Base-by-base conservation (phyloP, 2,113 vertebrate genomes). In the Trichomycterus rosablanca region DNA sequence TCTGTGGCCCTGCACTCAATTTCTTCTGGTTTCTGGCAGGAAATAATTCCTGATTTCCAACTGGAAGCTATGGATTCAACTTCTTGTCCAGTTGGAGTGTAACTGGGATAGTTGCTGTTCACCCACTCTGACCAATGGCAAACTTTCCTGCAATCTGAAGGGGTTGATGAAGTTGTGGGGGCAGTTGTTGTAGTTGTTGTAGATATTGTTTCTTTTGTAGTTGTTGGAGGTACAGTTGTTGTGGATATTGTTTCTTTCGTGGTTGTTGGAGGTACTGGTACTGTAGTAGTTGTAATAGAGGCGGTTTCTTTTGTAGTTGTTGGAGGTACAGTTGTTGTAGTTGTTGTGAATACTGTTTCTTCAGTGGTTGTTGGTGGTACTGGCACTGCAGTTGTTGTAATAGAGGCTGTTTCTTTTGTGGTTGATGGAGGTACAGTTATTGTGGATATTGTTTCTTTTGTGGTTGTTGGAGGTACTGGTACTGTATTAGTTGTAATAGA, bases 91-190 rank as follows among this genome's bases (percentile, higher is more conserved):
- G 23, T n/a, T 59, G 26, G 42, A 20, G 10, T 14, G 34, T 1
- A 20, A 6, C 0, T 3, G 2, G 56, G 56, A 32, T 61, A 49
- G 32, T 16, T 5, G 1, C 22, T 12, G 44, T 60, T n/a, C 2
- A 34, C 22, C 56, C 56, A 59, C 1, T 45, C 7, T 32, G 56
- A 59, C 56, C 56, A 59, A 0, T 18, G 4, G 15, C 55, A 58
- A 7, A n/a, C 14, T 7, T 26, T 32, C 30, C 30, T 20, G 8
- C 54, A 42, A 3, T 1, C 10, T 14, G 9, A 0, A 18, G 24
- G 0, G 9, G 44, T 24, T 35, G 3, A 5, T 9, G 24, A 22
- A 16, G 40, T 4, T 12, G 23, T 12, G 4, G 22, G 24, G 14
- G 22, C 12, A 43, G 53, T 2, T 9, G 1, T 7, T 14, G 1